Evolutionary conservation across 2,888 invertebrate species (phyloP).

Genomic region (Syrphus vitripennis): DNA sequence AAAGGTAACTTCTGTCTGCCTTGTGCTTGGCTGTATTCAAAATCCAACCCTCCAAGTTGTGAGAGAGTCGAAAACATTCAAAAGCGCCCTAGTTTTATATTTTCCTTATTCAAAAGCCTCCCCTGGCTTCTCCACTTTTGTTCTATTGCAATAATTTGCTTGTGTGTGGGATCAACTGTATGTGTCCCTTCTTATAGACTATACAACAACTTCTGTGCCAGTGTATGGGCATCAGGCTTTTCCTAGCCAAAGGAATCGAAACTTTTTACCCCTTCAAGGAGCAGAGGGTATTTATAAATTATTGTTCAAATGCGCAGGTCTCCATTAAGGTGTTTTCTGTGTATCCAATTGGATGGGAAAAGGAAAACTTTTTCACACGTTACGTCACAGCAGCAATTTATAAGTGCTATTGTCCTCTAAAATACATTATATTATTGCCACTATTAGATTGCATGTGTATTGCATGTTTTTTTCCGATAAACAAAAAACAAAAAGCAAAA

Average conservation of each 20-base stretch:
- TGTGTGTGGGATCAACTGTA: conserved; percentile 42
- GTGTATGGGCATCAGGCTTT: conserved; percentile 17
- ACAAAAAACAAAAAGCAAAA: background rate
- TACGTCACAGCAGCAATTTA: conserved; percentile 62
- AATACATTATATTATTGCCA: conserved; percentile 28
- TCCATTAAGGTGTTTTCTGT: conserved; percentile 60
- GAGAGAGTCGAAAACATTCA: conserved; percentile 42
- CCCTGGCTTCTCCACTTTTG: conserved; percentile 46
- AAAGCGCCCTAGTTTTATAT: conserved; percentile 57
- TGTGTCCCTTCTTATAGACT: conserved; percentile 1
- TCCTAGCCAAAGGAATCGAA: conserved; percentile 28
- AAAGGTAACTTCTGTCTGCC: conserved; percentile 82
- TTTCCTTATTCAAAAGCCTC: conserved; percentile 29
- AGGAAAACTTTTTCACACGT: conserved; percentile 54
- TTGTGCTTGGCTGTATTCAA: conserved; percentile 71
- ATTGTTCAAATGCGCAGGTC: conserved; percentile 43
- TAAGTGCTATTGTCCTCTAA: conserved; percentile 68
- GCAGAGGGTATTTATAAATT: conserved; percentile 24
- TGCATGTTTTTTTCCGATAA: background rate
- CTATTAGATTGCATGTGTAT: conserved; percentile 16
- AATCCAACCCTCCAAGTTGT: conserved; percentile 71
- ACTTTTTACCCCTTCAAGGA: conserved; percentile 59
- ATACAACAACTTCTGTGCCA: background rate
- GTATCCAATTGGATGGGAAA: conserved; percentile 65
- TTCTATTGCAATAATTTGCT: background rate